Conservation (phyloP, 1,140 invertebrate genomes). For the Amyelois transitella region DNA sequence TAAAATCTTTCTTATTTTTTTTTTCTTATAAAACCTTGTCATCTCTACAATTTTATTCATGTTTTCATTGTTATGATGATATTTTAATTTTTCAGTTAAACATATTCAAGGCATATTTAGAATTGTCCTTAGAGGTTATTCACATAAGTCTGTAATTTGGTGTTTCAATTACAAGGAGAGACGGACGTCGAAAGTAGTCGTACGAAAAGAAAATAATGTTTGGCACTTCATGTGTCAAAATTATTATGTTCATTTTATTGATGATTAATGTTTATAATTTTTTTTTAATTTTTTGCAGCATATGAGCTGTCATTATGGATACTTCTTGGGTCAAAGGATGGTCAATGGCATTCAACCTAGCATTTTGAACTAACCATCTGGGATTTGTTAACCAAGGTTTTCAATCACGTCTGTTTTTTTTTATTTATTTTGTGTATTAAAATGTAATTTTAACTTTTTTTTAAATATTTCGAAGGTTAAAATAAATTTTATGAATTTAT, state of each 20-base stretch:
- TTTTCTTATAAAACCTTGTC: too few species aligned
- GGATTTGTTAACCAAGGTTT: too few species aligned
- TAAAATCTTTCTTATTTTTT: too few species aligned
- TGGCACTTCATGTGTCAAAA: slow-evolving; percentile 46
- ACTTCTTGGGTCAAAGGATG: too few species aligned
- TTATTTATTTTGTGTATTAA: too few species aligned
- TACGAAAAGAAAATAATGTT: slow-evolving; percentile 36
- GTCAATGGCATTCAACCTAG: too few species aligned
- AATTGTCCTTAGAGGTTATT: slow-evolving; percentile 52
- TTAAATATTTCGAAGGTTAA: too few species aligned
- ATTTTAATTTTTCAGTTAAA: background rate
- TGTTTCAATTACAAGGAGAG: slow-evolving; percentile 48
- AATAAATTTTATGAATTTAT: background rate
- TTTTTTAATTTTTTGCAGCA: too few species aligned
- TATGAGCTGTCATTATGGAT: too few species aligned
- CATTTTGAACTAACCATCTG: too few species aligned
- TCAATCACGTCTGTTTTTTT: too few species aligned
- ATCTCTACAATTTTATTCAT: background rate
- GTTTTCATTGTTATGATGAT: background rate
- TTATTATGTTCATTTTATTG: slow-evolving; percentile 28
- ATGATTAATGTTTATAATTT: background rate
- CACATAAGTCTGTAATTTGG: slow-evolving; percentile 47
- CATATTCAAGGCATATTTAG: slow-evolving; percentile 47
- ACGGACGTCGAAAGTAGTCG: slow-evolving; percentile 31
- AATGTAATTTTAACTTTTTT: too few species aligned